Base-by-base conservation (phyloP, 2,113 vertebrate species). In the Gavialis gangeticus region DNA sequence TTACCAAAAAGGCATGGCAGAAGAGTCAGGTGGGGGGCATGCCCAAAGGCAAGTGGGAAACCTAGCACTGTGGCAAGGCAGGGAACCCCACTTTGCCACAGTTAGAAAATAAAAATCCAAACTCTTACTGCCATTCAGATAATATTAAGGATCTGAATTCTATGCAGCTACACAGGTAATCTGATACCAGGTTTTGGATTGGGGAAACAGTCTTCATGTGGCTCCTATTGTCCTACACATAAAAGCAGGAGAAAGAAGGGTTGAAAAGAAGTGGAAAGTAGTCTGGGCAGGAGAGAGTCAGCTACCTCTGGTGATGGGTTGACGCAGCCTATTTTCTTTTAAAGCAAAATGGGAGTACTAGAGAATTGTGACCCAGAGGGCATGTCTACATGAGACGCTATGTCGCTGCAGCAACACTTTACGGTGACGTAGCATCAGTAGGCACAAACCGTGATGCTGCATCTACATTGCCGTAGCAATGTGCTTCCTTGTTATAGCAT, bases 271-370 rank as follows among this genome's bases (percentile, higher is more conserved):
- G 3, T 88, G 62, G 84, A 10, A 77, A 57, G 19, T 77, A 57
- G 18, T 25, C 12, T 28, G 55, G 75, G 86, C 91, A 90, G 27
- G 28, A n/a, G 63, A 8, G 66, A 90, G 12, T 1, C 6, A 82
- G 1, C 15, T 93, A n/a, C 66, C 54, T 91, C 27, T 62, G 77
- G 87, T 78, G 37, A 94, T n/a, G 14, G 7, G 77, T n/a, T 94
- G 73, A 90, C 79, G 92, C 25, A 73, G 90, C 91, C 88, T 94
- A 96, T 59, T 87, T 90, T 90, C 79, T 84, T 21, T 83, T 89
- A 76, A 88, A 94, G 59, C 30, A 87, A 91, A 95, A 94, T 88
- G 0, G 96, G 96, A 96, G 92, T 90, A 96, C 92, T 88, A 91
- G 90, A 94, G 82, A 63, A 83, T 17, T 83, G 57, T 7, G 12